phyloP scores from a whole-genome alignment of 2,113 vertebrate genomes.

The Formicarius rufipectus region DNA sequence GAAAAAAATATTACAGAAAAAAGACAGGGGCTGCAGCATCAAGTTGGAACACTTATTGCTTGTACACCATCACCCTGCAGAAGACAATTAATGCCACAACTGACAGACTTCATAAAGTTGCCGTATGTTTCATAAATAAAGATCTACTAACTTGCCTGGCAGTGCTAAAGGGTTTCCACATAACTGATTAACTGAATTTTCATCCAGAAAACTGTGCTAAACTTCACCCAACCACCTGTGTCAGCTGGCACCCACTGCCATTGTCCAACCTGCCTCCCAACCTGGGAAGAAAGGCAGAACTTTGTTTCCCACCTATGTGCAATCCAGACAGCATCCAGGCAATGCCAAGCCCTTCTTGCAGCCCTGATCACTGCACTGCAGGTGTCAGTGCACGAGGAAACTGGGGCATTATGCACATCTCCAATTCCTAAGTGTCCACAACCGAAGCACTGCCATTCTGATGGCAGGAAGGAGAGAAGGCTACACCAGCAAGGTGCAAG shows the following conservation, averaged over 20 bases:
- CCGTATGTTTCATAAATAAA: background rate
- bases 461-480: background rate
- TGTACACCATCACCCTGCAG: background rate
- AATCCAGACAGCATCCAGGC: background rate
- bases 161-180: background rate
- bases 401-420: rapidly evolving
- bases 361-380: rapidly evolving
- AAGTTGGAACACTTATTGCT: background rate
- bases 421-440: rapidly evolving
- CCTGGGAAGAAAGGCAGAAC: background rate
- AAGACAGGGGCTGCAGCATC: background rate
- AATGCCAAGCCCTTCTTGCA: background rate
- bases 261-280: background rate
- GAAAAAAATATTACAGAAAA: background rate
- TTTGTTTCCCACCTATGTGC: background rate
- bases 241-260: background rate
- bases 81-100: background rate
- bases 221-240: background rate
- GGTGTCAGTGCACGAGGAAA: rapidly evolving
- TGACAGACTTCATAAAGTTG: background rate
- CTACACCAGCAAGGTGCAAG: background rate
- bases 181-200: rapidly evolving
- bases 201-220: background rate
- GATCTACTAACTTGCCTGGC: background rate
- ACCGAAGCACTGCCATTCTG: background rate